These are phyloP conservation scores for Cheilinus undulatus DNA, from an alignment of 2,113 vertebrate species.

Conservation along the genomic window DNA sequence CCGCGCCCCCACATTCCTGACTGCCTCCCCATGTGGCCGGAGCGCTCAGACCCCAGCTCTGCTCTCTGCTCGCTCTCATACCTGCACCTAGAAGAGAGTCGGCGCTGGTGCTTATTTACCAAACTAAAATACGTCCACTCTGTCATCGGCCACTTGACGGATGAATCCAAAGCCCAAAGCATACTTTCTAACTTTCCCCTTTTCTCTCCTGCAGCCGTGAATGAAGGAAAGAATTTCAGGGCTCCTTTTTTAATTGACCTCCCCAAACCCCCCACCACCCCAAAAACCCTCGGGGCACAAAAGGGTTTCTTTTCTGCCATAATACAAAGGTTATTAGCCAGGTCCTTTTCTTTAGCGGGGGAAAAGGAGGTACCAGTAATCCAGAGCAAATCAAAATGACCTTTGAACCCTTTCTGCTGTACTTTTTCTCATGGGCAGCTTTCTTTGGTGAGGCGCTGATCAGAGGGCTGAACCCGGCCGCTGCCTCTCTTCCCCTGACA, in stretches of 20 bases:
- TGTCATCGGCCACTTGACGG: conserved; percentile 56
- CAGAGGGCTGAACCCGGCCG: conserved; percentile 90
- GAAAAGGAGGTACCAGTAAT: conserved; percentile 92
- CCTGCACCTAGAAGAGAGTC: conserved; percentile 32
- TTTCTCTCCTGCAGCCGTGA: conserved; percentile 52
- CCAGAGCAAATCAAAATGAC: conserved; percentile 95
- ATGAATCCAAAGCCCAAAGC: conserved; percentile 64
- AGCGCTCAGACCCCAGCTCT: conserved; percentile 8
- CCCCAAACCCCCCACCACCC: conserved; percentile 74
- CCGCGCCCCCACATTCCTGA: conserved; percentile 57
- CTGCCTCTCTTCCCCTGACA: conserved; percentile 94
- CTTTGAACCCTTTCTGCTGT: conserved; percentile 96
- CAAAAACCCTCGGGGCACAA: conserved; percentile 84
- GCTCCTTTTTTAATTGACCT: conserved; percentile 88
- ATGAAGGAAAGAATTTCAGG: conserved; percentile 77
- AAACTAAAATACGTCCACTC: conserved; percentile 43
- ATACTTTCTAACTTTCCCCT: conserved; percentile 71
- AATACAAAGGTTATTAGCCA: conserved; percentile 91
- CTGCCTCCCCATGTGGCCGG: conserved; percentile 27
- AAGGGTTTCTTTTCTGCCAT: conserved; percentile 82
- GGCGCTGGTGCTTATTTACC: conserved; percentile 29
- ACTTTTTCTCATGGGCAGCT: conserved; percentile 94
- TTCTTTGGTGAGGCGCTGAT: conserved; percentile 91
- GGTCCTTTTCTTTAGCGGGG: conserved; percentile 84
- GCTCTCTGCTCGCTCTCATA: conserved; percentile 25